Evolutionary conservation across 2,113 vertebrate genomes (phyloP), one percentile per base, ranked within the genome.

Genomic region (Equus przewalskii): DNA sequence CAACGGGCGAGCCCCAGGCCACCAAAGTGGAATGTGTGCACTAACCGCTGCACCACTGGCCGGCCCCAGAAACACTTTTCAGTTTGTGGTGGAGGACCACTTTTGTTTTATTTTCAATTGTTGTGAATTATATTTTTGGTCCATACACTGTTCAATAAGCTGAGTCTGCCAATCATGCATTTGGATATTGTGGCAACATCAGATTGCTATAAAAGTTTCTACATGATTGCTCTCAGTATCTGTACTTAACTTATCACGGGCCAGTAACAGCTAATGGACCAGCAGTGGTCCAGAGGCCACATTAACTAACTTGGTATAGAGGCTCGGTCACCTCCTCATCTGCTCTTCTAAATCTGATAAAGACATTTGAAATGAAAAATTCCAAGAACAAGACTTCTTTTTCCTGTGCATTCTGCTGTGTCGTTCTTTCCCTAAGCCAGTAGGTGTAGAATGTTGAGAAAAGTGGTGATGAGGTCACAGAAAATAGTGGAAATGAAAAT

Each of bases 401-500:
- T 80, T 78, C 56, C 73, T 56, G 1, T 69, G 15, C 51, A 10
- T 96, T 91, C 56, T 96, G 75, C 97, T 75, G 82, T 82, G 78
- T 96, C 93, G 84, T 80, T 24, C 24, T 24, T 75, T 85, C 56
- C 51, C 19, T 65, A 46, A 62, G 62, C 73, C 54, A 84, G 18
- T 1, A 64, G 78, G 22, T 49, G 33, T 15, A 64, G 33, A 69
- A 51, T 49, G 21, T 69, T 78, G 41, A 91, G 28, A 70, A 21
- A 22, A 46, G 44, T 84, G 28, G 54, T 81, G 89, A 89, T 7
- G 12, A 54, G 86, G 49, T 78, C 65, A 79, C 44, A 69, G 94
- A 81, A 89, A 96, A 83, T 26, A 86, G 49, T 79, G 78, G 92
- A 91, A 96, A 79, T 65, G 93, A 95, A 89, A 89, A 79, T 30